Conservation (phyloP, 2,797 vertebrate genomes). For the Crenuchus spilurus region DNA sequence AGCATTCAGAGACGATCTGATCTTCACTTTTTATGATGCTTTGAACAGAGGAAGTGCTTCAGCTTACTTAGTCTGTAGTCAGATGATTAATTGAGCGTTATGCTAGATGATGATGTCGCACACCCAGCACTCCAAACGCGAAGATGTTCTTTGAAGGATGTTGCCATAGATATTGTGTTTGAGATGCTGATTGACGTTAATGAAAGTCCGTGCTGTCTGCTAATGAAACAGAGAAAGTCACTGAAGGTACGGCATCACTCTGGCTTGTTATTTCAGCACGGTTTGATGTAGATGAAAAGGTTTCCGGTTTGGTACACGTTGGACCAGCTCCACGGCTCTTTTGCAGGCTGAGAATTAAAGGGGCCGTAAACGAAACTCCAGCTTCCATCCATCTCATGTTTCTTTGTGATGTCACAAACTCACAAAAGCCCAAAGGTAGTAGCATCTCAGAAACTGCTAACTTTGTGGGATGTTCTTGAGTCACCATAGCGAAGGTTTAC, state of each 20-base stretch:
- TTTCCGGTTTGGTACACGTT: background rate
- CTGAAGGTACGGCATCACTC: too few species aligned
- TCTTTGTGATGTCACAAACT: too few species aligned
- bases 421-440: too few species aligned
- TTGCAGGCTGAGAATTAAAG: too few species aligned
- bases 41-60: conserved; percentile 78
- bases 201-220: background rate
- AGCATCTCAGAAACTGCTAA: too few species aligned
- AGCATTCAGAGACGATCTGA: conserved; percentile 68
- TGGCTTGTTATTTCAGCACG: background rate
- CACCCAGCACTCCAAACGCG: background rate
- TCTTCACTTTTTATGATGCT: conserved; percentile 65
- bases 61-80: conserved; percentile 55
- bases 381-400: too few species aligned
- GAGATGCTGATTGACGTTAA: background rate
- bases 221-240: background rate
- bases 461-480: too few species aligned
- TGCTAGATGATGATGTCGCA: background rate
- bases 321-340: too few species aligned
- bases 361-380: too few species aligned
- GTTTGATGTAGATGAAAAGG: background rate
- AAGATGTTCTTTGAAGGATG: background rate
- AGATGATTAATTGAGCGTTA: conserved; percentile 62
- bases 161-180: background rate
- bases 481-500: too few species aligned